A percentile compares a stretch with the other conserved stretches of the same genome.
Conservation (phyloP, 2,113 vertebrate genomes). For the Polyodon spathula region DNA sequence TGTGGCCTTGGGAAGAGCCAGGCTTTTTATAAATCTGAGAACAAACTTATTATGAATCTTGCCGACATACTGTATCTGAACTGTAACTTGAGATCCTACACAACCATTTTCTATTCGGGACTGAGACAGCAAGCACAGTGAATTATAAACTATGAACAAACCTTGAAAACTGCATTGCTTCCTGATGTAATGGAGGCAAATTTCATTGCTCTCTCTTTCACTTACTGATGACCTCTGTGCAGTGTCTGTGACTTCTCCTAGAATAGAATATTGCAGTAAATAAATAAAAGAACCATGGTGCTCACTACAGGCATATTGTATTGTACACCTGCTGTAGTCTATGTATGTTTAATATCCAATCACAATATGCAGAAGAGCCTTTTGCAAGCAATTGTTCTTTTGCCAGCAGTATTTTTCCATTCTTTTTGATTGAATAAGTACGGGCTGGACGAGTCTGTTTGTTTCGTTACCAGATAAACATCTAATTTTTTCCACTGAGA, state of each 20-base stretch:
- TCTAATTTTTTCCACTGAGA: no score
- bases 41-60: not conserved
- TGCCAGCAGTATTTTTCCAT: no score
- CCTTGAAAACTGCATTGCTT: constrained; percentile 47
- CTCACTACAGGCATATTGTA: not conserved
- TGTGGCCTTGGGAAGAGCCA: no score
- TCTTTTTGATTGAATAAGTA: no score
- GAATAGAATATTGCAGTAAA: constrained; percentile 9
- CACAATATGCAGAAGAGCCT: no score
- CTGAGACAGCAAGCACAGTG: not conserved
- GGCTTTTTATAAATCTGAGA: not conserved
- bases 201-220: constrained; percentile 31
- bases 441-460: no score
- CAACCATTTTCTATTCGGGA: not conserved
- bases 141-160: not conserved
- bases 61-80: no score
- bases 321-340: not conserved
- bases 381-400: no score
- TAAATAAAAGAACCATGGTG: not conserved
- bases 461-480: no score
- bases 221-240: constrained; percentile 3
- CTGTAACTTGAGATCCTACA: no score
- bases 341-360: no score
- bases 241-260: constrained; percentile 24
- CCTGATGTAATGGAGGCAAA: constrained; percentile 53